These are phyloP conservation scores for Clarias pachynema DNA, from an alignment of 2,797 vertebrate species.

Conservation along the genomic window DNA sequence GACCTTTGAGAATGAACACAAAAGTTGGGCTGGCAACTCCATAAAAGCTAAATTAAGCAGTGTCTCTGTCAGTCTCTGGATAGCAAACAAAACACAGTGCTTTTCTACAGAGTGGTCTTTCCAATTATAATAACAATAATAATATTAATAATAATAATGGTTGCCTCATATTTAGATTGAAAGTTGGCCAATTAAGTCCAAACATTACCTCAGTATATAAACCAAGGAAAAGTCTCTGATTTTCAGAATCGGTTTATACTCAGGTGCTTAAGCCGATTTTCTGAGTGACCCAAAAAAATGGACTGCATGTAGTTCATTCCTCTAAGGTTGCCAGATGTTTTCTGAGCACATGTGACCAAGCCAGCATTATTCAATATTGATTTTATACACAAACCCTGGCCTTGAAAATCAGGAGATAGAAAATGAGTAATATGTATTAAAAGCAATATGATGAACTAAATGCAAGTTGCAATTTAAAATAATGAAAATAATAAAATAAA, in stretches of 20 bases:
- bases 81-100: background rate
- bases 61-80: conserved; percentile 2
- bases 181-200: background rate
- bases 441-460: background rate
- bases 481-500: background rate
- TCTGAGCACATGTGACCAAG: background rate
- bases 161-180: background rate
- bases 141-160: background rate
- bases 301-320: background rate
- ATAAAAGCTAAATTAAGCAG: conserved; percentile 33
- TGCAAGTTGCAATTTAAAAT: background rate
- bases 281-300: background rate
- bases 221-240: background rate
- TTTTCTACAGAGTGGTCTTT: background rate
- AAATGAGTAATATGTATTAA: background rate
- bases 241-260: background rate
- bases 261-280: background rate
- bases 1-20: conserved; percentile 12
- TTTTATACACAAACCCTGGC: background rate
- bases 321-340: background rate
- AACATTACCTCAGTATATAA: background rate
- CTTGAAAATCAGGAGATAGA: background rate
- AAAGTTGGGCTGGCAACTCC: conserved; percentile 10
- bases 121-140: background rate
- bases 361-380: background rate